Evolutionary conservation across 2,113 vertebrate species (phyloP).

Genomic region (Eubucco bourcierii): DNA sequence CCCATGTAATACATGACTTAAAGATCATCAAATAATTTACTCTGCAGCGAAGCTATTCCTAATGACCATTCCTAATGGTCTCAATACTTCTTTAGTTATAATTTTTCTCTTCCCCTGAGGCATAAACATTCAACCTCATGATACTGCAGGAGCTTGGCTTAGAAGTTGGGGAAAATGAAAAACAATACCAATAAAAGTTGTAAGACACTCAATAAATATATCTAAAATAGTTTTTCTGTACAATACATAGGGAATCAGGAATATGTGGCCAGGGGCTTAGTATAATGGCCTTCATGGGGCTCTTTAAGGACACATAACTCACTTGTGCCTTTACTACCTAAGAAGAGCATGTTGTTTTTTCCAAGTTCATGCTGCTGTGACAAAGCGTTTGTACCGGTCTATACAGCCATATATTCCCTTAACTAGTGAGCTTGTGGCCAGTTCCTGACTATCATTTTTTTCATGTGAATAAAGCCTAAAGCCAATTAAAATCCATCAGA

Average conservation of each 20-base stretch:
- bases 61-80: constrained; percentile 42
- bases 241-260: not conserved
- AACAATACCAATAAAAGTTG: constrained; percentile 39
- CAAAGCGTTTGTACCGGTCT: not conserved
- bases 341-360: not conserved
- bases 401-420: not conserved
- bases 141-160: constrained; percentile 13
- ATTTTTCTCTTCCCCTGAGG: constrained; percentile 51
- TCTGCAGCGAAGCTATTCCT: constrained; percentile 21
- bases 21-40: constrained; percentile 3
- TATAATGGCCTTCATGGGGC: not conserved
- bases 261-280: not conserved
- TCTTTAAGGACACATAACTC: not conserved
- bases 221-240: not conserved
- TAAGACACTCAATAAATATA: constrained; percentile 40
- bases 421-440: not conserved
- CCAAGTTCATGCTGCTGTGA: not conserved
- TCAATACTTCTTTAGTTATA: constrained; percentile 41
- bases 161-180: constrained; percentile 47
- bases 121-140: constrained; percentile 47
- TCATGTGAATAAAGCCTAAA: not conserved
- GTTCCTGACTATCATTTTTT: not conserved
- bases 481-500: not conserved
- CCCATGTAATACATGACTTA: not conserved
- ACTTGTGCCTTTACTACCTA: not conserved